Evolutionary conservation across 2,888 invertebrate species (phyloP), one percentile per base, ranked within the genome.

Genomic region (Hartigia nigra): DNA sequence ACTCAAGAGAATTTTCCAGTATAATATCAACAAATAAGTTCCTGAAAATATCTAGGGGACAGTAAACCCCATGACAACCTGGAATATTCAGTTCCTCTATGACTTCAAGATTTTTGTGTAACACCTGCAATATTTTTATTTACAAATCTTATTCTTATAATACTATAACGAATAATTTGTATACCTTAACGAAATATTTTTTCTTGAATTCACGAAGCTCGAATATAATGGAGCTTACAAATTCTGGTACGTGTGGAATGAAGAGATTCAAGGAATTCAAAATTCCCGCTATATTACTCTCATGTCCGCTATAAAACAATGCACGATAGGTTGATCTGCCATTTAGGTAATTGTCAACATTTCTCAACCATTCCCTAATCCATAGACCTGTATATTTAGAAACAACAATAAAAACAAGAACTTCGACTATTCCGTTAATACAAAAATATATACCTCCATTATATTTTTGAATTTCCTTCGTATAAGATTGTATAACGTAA

Each of bases 21-120:
- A 88, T 79, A 23, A 86, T 72, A 3, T 86, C 78, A 1, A 76
- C 78, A 1, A 82, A 81, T 12, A 89, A 37, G 12, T 84, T n/a
- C 0, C 80, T 55, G 36, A 87, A 90, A 12, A 83, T 82, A 0
- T 83, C 80, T 12, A 90, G 75, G 0, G 87, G 86, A 72, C 90
- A 90, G 4, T 86, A 77, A 0, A 76, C 9, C 0, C 82, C 32
- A 12, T 32, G 80, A 69, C 90, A 90, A 0, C 81, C 82, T 0
- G 84, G 83, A 2, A 89, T 12, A 9, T 36, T 76, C 12, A 88
- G 74, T 12, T 83, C 84, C 1, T 75, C 79, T 4, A 81, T 76
- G 1, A 79, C 79, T 81, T 36, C 12, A 82, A 84, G 36, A 85
- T 83, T 4, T 87, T 88, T 36, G 80, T 79, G 70, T 86, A 88